These are phyloP conservation scores for Melanotaenia trifasciata DNA, from an alignment of 2,797 vertebrate genomes.

Conservation along the genomic window DNA sequence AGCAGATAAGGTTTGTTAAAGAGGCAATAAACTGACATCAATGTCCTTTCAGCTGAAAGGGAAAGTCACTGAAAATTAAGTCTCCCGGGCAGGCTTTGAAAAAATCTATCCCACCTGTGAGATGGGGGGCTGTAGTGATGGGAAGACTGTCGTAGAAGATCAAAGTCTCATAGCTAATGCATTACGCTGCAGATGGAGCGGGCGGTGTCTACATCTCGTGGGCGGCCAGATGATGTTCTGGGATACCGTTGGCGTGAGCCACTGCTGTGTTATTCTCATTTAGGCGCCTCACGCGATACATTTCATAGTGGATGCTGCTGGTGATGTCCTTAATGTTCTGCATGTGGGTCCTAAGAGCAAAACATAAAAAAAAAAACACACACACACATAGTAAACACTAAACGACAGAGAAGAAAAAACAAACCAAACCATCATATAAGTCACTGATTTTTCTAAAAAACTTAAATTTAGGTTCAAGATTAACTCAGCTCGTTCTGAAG, in stretches of 20 bases:
- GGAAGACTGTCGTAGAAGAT: conserved; percentile 34
- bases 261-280: conserved; percentile 87
- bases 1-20: conserved; percentile 50
- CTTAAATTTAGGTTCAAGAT: background rate
- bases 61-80: conserved; percentile 47
- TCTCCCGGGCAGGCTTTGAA: conserved; percentile 54
- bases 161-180: conserved; percentile 49
- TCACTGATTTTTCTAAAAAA: background rate
- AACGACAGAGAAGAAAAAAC: background rate
- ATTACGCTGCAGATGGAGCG: conserved; percentile 16
- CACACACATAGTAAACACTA: background rate
- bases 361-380: background rate
- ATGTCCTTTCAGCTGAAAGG: conserved; percentile 39
- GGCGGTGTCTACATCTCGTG: conserved; percentile 89
- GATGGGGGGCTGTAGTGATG: conserved; percentile 38
- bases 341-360: conserved; percentile 91
- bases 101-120: conserved; percentile 55
- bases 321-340: conserved; percentile 99
- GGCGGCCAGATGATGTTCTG: conserved; percentile 87
- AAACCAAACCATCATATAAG: background rate
- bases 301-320: conserved; percentile 98
- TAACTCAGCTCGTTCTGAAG: background rate
- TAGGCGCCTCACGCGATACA: conserved; percentile 94
- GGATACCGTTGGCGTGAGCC: conserved; percentile 86
- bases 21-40: conserved; percentile 51